phyloP scores from a whole-genome alignment of 2,888 invertebrate genomes.

The Trissolcus brochymenae region DNA sequence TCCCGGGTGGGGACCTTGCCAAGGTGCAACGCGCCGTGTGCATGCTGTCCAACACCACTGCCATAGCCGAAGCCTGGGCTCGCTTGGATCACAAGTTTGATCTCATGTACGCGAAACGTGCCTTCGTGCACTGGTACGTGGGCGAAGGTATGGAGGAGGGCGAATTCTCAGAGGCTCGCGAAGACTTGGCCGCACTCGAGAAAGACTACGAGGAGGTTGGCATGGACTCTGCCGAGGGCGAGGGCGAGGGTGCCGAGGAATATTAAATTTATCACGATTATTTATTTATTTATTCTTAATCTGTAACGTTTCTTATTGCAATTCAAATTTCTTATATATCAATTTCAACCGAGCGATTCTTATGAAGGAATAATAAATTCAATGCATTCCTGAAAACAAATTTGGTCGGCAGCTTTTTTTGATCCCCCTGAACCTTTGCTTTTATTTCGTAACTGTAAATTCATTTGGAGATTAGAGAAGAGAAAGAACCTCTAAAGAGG shows the following conservation, averaged over 20 bases:
- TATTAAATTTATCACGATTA: slow-evolving; percentile 4
- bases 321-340: too few relatives aligned
- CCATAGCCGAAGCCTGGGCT: slow-evolving; percentile 28
- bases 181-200: slow-evolving; percentile 25
- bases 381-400: too few relatives aligned
- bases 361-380: too few relatives aligned
- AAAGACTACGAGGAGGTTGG: slow-evolving; percentile 35
- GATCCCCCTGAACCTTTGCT: too few relatives aligned
- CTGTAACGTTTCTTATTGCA: too few relatives aligned
- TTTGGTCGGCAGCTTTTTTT: too few relatives aligned
- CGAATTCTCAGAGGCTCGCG: slow-evolving; percentile 30
- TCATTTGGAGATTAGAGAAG: too few relatives aligned
- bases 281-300: too few relatives aligned
- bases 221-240: slow-evolving; percentile 32
- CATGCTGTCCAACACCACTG: slow-evolving; percentile 30
- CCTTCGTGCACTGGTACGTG: slow-evolving; percentile 24
- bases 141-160: slow-evolving; percentile 38
- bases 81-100: slow-evolving; percentile 27
- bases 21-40: slow-evolving; percentile 20
- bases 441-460: too few relatives aligned
- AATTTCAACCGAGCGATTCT: too few relatives aligned
- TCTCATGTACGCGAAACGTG: slow-evolving; percentile 24
- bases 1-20: slow-evolving; percentile 23
- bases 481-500: too few relatives aligned
- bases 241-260: slow-evolving; percentile 29